These are phyloP conservation scores for Microtus ochrogaster DNA, from an alignment of 2,113 vertebrate genomes.

Conservation along the genomic window DNA sequence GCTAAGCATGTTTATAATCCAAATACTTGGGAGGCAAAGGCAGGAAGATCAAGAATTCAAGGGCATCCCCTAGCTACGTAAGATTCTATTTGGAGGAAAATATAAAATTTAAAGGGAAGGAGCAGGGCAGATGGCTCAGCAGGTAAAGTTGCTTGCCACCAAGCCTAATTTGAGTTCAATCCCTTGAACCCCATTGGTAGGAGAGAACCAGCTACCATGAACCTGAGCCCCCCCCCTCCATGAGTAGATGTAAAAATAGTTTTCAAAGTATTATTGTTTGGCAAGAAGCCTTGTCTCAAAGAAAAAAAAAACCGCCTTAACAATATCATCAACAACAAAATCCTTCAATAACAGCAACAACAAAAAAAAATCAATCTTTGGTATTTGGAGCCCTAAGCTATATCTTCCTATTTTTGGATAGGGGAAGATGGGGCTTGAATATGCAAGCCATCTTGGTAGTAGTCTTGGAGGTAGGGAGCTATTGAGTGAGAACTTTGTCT, in stretches of 20 bases:
- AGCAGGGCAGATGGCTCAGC: background rate
- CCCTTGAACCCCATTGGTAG: background rate
- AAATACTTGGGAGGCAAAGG: background rate
- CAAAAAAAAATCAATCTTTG: background rate
- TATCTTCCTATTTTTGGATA: background rate
- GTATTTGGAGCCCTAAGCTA: background rate
- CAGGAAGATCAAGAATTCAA: background rate
- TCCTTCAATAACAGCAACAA: background rate
- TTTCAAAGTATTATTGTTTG: background rate
- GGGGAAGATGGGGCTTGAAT: background rate
- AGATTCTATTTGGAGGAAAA: background rate
- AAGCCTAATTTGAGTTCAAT: background rate
- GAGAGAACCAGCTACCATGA: background rate
- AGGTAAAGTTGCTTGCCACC: background rate
- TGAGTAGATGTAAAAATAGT: background rate
- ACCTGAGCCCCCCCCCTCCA: background rate
- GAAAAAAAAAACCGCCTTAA: too few species aligned
- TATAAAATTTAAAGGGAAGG: background rate
- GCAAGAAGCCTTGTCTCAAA: background rate
- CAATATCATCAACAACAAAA: background rate
- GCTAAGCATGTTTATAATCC: background rate
- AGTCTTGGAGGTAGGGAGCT: background rate
- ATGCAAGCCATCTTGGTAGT: background rate
- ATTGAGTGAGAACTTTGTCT: background rate
- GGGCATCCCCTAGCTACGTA: background rate